Conservation (phyloP, 2,113 vertebrate species). For the Microcebus lehilahytsara region DNA sequence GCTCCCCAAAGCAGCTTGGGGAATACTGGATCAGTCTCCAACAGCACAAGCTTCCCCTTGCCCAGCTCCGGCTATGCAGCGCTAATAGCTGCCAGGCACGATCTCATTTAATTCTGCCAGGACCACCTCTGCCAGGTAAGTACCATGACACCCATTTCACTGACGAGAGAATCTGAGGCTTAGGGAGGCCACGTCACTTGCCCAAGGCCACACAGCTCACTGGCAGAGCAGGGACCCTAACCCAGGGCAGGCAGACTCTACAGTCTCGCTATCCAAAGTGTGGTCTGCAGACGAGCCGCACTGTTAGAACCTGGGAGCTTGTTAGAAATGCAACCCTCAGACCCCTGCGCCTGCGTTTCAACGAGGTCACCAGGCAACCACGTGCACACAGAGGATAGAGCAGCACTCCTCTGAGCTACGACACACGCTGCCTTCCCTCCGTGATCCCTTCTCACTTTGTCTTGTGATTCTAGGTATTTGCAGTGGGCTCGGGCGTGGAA, state of each 20-base stretch:
- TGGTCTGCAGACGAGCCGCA: neutral
- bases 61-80: fast-evolving
- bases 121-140: neutral
- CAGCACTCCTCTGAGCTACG: fast-evolving
- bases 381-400: fast-evolving
- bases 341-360: neutral
- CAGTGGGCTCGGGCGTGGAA: fast-evolving
- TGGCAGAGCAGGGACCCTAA: neutral
- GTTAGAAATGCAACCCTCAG: neutral
- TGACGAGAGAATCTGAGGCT: neutral
- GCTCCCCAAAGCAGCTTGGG: neutral
- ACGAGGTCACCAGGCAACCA: neutral
- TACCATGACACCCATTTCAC: neutral
- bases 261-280: neutral
- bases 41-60: neutral
- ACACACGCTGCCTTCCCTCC: fast-evolving
- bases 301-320: fast-evolving
- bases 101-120: neutral
- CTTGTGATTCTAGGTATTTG: neutral
- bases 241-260: neutral
- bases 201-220: neutral
- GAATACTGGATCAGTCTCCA: fast-evolving
- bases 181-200: neutral
- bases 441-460: neutral
- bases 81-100: neutral